Evolutionary conservation across 2,113 vertebrate genomes (phyloP).

Genomic region (Desmodus rotundus): DNA sequence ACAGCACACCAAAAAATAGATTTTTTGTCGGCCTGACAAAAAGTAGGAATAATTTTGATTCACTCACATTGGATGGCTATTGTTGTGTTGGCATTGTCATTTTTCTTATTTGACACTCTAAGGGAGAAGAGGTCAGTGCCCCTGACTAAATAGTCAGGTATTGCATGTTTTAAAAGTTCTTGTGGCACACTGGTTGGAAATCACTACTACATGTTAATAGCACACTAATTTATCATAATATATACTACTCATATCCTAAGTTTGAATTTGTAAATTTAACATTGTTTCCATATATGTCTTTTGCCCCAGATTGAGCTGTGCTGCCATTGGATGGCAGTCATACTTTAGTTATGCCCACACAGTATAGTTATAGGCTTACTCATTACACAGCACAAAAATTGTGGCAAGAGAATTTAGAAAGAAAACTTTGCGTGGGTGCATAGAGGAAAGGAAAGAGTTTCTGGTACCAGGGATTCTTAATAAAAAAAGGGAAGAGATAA

Average conservation of each 20-base stretch:
- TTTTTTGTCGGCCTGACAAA: too few species aligned
- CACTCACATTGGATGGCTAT: background rate
- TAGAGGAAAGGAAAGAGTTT: background rate
- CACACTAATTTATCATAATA: background rate
- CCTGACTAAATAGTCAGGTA: background rate
- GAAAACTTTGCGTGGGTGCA: background rate
- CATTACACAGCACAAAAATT: background rate
- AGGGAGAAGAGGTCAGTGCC: background rate
- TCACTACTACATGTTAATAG: background rate
- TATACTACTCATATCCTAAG: background rate
- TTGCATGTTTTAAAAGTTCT: background rate
- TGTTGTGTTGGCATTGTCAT: background rate
- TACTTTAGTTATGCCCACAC: background rate
- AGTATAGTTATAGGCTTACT: background rate
- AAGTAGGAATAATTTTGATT: background rate
- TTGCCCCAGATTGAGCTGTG: background rate
- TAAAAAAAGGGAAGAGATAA: background rate
- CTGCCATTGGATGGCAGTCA: constrained; percentile 37
- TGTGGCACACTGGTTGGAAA: background rate
- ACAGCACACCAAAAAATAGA: too few species aligned
- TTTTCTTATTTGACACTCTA: background rate
- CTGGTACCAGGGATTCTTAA: background rate
- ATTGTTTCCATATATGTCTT: background rate
- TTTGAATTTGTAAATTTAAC: constrained; percentile 22
- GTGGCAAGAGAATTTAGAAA: background rate